These are phyloP conservation scores for Philereme vetulata DNA, from an alignment of 2,888 invertebrate species.

Conservation along the genomic window DNA sequence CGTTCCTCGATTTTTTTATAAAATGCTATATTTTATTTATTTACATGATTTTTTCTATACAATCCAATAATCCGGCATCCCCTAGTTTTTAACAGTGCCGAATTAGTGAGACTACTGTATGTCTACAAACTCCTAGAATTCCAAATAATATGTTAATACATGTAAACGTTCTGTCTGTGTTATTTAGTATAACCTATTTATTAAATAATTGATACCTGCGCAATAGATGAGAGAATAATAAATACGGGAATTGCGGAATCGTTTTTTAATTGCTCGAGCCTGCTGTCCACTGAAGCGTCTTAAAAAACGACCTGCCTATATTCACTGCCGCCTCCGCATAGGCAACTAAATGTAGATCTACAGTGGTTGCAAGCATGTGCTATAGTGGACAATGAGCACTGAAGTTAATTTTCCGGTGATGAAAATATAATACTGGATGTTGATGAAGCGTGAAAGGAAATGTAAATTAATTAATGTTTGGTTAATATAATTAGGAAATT, in stretches of 20 bases:
- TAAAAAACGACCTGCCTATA: no score
- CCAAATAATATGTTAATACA: slow-evolving; percentile 21
- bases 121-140: slow-evolving; percentile 12
- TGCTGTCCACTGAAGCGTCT: slow-evolving; percentile 5
- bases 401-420: slow-evolving; percentile 33
- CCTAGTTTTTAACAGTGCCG: no score
- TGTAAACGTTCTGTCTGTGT: slow-evolving; percentile 16
- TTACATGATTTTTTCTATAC: no score
- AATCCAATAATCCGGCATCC: no score
- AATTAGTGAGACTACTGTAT: no score
- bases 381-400: slow-evolving; percentile 13
- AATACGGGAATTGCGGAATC: slow-evolving; percentile 25
- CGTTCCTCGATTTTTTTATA: no score
- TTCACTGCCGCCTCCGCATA: no score
- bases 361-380: neutral
- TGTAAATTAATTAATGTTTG: slow-evolving; percentile 12
- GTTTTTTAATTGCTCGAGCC: slow-evolving; percentile 20
- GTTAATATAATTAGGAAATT: slow-evolving; percentile 13
- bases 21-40: no score
- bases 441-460: slow-evolving; percentile 29
- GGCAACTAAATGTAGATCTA: no score
- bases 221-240: slow-evolving; percentile 33
- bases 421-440: slow-evolving; percentile 18
- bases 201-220: slow-evolving; percentile 26
- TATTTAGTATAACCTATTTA: slow-evolving; percentile 18